phyloP scores from a whole-genome alignment of 2,797 vertebrate genomes.

The Harpagifer antarcticus region DNA sequence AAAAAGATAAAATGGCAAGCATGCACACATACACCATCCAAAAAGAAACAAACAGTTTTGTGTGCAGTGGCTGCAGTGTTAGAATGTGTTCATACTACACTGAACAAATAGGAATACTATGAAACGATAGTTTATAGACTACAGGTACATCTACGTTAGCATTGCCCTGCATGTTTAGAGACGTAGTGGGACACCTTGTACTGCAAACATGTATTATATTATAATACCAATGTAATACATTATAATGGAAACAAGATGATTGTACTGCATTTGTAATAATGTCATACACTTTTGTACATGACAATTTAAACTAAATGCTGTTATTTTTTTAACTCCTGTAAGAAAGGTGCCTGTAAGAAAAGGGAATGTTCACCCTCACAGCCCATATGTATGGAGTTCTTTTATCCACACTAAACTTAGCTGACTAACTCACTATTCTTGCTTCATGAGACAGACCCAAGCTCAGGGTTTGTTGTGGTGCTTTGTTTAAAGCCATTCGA shows the following conservation, averaged over 20 bases:
- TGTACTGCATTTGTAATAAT: constrained; percentile 29
- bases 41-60: neutral
- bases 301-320: neutral
- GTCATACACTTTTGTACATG: constrained; percentile 23
- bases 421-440: constrained; percentile 8
- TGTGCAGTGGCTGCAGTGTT: neutral
- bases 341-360: neutral
- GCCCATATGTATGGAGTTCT: neutral
- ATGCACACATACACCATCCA: neutral
- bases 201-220: constrained; percentile 9
- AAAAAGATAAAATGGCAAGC: constrained; percentile 12
- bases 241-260: constrained; percentile 35
- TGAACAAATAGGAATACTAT: neutral
- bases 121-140: neutral
- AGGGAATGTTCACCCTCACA: neutral
- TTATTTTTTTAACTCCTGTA: neutral
- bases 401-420: neutral
- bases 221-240: constrained; percentile 10
- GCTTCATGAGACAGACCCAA: constrained; percentile 27
- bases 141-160: neutral
- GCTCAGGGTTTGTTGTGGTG: neutral
- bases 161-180: neutral
- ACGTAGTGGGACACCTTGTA: neutral
- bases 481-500: constrained; percentile 6
- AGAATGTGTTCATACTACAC: neutral